Base-by-base conservation (phyloP, 2,113 vertebrate genomes). In the Ancistrus triradiatus region DNA sequence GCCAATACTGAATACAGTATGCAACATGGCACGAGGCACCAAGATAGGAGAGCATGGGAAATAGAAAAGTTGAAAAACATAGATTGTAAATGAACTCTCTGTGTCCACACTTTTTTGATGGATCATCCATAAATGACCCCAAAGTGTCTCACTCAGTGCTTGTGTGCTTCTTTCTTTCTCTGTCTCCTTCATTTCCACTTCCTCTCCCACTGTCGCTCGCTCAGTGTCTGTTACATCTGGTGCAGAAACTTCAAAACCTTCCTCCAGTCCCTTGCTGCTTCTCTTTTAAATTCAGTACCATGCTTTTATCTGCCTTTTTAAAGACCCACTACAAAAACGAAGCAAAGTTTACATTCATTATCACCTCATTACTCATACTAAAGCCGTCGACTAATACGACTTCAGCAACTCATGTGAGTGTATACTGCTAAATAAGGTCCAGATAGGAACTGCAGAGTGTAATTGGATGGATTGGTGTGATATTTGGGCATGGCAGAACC, bases 161-260 rank as follows among this genome's bases (percentile, higher is more conserved):
- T 52, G n/a, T 55, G 10, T 22, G 4, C 22, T 52, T 33, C 21
- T 43, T 48, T 66, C 47, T 14, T 76, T 53, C 50, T 67, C 57
- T 63, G 49, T 7, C 61, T 59, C 64, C 53, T 37, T 59, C 53
- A 67, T 59, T 56, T 38, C 51, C 48, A n/a, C 49, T 63, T 63
- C 47, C 38, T 73, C 69, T 60, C 66, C 42, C 33, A 8, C 55
- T 9, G 73, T 68, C 40, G 10, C 60, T 24, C 6, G 51, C 72
- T 71, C 78, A 77, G 78, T 79, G 81, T 79, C 80, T 63, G 77
- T 52, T 64, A 76, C 80, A 83, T 85, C 86, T 85, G 81, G 69
- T 76, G 70, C 68, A 46, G 72, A 42, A 78, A 79, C 78, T 84
- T 82, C 80, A 84, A 75, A 81, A 77, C 71, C 75, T 35, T 63